Evolutionary conservation across 2,888 invertebrate species (phyloP).

Genomic region (Napeogenes sylphis): DNA sequence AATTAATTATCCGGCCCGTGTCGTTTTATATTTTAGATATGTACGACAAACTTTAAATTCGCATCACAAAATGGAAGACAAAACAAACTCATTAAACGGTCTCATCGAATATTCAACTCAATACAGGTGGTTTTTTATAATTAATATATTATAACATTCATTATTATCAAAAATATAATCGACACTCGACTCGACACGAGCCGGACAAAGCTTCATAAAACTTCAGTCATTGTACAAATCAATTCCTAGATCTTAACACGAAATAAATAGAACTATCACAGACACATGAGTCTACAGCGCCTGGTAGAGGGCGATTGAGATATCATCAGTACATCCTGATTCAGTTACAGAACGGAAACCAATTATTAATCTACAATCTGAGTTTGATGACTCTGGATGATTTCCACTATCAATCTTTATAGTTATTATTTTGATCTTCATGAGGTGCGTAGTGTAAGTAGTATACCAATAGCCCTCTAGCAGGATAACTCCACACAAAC

Average conservation of each 20-base stretch:
- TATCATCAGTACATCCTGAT: too few species aligned
- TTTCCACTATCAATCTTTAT: too few species aligned
- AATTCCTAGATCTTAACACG: slow-evolving; percentile 45
- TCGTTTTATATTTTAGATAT: slow-evolving; percentile 21
- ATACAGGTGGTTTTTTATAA: too few species aligned
- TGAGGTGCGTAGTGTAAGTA: not conserved
- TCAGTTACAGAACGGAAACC: too few species aligned
- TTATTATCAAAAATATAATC: too few species aligned
- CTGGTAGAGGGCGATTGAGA: not conserved
- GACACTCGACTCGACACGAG: not conserved
- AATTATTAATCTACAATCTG: too few species aligned
- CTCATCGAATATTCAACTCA: slow-evolving; percentile 2
- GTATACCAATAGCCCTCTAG: not conserved
- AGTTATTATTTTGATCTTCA: too few species aligned
- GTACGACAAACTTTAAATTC: slow-evolving; percentile 22
- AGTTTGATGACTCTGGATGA: too few species aligned
- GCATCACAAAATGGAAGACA: slow-evolving; percentile 33
- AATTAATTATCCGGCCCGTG: too few species aligned
- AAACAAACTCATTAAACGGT: slow-evolving; percentile 24
- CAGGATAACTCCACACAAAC: slow-evolving; percentile 40
- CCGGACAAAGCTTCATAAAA: slow-evolving; percentile 36
- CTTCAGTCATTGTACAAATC: slow-evolving; percentile 56
- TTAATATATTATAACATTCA: too few species aligned
- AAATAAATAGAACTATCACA: slow-evolving; percentile 74
- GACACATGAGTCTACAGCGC: slow-evolving; percentile 61